Conservation (phyloP, 1,140 invertebrate species). For the Sycophaga agraensis region DNA sequence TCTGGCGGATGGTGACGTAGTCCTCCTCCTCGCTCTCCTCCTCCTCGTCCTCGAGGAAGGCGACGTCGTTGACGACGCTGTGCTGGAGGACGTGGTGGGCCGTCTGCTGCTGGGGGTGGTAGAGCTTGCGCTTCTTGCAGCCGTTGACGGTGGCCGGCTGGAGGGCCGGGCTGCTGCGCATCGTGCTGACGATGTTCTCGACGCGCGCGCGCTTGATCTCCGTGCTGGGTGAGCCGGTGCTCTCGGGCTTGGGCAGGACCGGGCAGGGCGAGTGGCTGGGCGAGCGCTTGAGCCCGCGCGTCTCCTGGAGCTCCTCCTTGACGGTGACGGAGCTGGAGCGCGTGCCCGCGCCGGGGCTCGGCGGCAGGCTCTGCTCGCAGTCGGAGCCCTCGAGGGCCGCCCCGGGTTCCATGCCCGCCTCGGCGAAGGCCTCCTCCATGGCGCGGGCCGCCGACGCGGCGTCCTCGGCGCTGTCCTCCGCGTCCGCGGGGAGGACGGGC, state of each 20-base stretch:
- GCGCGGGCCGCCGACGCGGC: conserved; percentile 61
- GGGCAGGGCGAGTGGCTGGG: conserved; percentile 53
- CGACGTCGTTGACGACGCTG: conserved; percentile 66
- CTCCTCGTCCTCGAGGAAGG: conserved; percentile 74
- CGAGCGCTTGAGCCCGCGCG: conserved; percentile 53
- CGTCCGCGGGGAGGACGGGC: conserved; percentile 62
- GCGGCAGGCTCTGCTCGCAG: conserved; percentile 66
- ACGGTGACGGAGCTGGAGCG: conserved; percentile 58
- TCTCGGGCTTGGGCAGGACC: conserved; percentile 49
- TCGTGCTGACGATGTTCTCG: conserved; percentile 91
- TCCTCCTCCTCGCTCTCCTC: conserved; percentile 75
- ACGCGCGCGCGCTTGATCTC: conserved; percentile 89
- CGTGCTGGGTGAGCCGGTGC: conserved; percentile 52
- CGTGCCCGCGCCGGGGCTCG: conserved; percentile 59
- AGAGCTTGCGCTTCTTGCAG: conserved; percentile 95
- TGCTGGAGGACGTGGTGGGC: conserved; percentile 53
- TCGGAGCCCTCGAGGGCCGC: conserved; percentile 69
- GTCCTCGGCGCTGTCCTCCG: conserved; percentile 63
- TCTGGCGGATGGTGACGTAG: conserved; percentile 73
- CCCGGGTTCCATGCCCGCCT: conserved; percentile 61
- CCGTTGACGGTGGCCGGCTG: conserved; percentile 77
- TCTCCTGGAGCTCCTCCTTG: conserved; percentile 67
- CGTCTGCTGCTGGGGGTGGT: conserved; percentile 89
- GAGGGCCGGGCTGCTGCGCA: conserved; percentile 80
- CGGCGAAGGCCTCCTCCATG: conserved; percentile 63